Evolutionary conservation across 2,113 vertebrate species (phyloP).

Genomic region (Notechis scutatus): DNA sequence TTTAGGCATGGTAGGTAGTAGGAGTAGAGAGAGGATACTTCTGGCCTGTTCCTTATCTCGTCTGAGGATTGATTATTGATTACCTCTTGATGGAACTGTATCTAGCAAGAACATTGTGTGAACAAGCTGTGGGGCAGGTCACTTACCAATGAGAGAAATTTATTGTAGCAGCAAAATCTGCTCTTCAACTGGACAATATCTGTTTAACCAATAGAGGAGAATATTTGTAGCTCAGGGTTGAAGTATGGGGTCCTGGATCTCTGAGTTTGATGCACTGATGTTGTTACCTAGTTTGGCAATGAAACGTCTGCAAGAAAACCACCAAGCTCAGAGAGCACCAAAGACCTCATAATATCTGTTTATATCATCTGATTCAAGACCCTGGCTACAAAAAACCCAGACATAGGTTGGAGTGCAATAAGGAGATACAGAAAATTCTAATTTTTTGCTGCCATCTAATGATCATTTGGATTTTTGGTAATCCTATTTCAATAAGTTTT

Average conservation of each 20-base stretch:
- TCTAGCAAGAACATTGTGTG: background rate
- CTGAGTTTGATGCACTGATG: background rate
- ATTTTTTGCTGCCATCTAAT: background rate
- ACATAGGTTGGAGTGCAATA: background rate
- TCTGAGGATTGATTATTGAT: background rate
- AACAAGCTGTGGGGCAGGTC: background rate
- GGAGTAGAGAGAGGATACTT: background rate
- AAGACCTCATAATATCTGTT: background rate
- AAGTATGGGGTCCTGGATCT: background rate
- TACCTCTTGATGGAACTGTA: background rate
- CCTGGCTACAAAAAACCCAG: background rate
- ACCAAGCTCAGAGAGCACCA: background rate
- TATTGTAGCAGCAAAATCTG: background rate
- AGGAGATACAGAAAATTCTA: background rate
- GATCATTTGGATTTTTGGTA: background rate
- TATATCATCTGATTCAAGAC: background rate
- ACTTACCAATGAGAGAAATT: background rate
- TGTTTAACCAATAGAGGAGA: background rate
- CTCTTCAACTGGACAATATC: background rate
- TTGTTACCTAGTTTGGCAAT: background rate
- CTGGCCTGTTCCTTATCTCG: background rate
- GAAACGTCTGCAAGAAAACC: background rate
- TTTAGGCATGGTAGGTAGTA: background rate
- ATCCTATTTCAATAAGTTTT: background rate
- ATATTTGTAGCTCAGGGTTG: background rate